Percentiles rank a stretch among this genome's conserved stretches.
Conservation (phyloP, 64 coral and sea anemone species). For the Actinia equina region DNA sequence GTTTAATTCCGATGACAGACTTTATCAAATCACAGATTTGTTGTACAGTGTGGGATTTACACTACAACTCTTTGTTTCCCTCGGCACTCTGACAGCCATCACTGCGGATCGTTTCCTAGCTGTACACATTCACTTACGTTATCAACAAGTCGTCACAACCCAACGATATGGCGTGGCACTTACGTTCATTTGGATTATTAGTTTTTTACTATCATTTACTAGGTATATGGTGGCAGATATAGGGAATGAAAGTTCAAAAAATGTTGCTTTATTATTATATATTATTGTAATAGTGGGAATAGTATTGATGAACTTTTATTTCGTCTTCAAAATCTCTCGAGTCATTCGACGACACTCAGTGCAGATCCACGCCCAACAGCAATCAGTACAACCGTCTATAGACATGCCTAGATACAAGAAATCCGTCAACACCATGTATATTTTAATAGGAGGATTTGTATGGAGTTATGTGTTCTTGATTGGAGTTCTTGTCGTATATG, state of each 20-base stretch:
- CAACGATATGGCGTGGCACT: neutral
- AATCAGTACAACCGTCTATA: neutral
- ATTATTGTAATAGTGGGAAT: neutral
- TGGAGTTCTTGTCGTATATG: neutral
- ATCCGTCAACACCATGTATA: neutral
- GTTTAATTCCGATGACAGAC: neutral
- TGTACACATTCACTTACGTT: neutral
- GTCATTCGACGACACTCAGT: neutral
- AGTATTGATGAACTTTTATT: neutral
- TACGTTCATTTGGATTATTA: neutral
- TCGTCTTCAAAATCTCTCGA: neutral
- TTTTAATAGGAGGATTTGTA: neutral
- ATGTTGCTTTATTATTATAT: neutral
- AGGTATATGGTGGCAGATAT: neutral
- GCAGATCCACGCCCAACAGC: slow-evolving; percentile 1
- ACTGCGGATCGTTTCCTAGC: neutral
- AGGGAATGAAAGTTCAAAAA: neutral
- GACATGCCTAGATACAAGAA: slow-evolving; percentile 13
- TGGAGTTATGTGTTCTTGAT: neutral
- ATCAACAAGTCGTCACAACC: neutral
- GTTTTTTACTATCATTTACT: neutral
- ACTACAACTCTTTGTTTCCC: neutral
- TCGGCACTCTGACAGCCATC: neutral
- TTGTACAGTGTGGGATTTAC: neutral
- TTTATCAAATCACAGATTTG: neutral